Evolutionary conservation across 2,797 vertebrate species (phyloP).

Genomic region (Pseudocheirus occidentalis): DNA sequence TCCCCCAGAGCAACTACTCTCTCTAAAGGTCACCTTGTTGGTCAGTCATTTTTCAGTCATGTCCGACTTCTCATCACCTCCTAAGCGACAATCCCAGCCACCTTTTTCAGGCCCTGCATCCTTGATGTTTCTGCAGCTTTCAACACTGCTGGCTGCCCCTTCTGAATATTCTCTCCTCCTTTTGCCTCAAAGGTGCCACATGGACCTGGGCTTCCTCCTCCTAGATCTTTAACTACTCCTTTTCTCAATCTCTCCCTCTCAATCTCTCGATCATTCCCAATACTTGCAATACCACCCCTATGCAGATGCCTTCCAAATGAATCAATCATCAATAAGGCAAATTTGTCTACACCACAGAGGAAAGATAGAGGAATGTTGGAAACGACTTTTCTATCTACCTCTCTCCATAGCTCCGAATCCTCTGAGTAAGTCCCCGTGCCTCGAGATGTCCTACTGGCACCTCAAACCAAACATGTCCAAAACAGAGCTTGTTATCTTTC

Average conservation of each 20-base stretch:
- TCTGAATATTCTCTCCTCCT: background rate
- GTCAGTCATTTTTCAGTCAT: too few species aligned
- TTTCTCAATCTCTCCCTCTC: background rate
- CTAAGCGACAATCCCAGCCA: background rate
- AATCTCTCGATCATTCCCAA: background rate
- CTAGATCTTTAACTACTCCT: background rate
- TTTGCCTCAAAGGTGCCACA: background rate
- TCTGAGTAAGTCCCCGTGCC: background rate
- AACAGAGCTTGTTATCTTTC: background rate
- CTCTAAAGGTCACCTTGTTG: background rate
- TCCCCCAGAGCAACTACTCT: background rate
- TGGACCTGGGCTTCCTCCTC: background rate
- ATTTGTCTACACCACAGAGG: background rate
- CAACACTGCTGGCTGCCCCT: background rate
- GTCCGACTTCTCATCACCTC: too few species aligned
- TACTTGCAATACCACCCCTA: too few species aligned
- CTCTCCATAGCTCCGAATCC: background rate
- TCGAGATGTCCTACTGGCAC: background rate
- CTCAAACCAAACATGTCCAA: background rate
- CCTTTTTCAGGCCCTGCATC: background rate
- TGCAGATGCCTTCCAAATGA: background rate
- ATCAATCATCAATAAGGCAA: background rate
- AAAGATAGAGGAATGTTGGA: background rate
- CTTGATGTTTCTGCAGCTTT: background rate
- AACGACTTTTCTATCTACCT: background rate